A percentile compares a stretch with the other conserved stretches of the same genome.
Conservation (phyloP, 2,113 vertebrate species). For the Oryzias celebensis region DNA sequence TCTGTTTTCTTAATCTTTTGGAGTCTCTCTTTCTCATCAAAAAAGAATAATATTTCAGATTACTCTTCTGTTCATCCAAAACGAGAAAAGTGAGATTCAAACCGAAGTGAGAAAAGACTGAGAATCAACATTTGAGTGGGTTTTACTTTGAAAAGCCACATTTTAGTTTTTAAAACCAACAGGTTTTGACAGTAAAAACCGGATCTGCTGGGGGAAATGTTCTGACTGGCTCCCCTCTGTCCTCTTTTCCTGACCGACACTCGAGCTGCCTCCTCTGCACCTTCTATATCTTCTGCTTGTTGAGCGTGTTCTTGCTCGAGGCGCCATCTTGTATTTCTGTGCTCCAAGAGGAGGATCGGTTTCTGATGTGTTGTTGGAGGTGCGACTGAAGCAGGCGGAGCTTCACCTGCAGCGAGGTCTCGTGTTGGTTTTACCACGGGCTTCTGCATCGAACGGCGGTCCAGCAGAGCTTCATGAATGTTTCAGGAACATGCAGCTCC, state of each 20-base stretch:
- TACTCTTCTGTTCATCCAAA: no score
- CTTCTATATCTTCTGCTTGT: slow-evolving; percentile 51
- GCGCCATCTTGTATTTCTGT: slow-evolving; percentile 24
- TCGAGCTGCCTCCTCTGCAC: slow-evolving; percentile 29
- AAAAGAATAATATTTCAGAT: no score
- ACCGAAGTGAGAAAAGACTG: no score
- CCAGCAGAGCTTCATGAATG: slow-evolving; percentile 1
- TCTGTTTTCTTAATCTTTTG: no score
- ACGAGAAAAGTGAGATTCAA: no score
- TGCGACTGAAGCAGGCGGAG: neutral
- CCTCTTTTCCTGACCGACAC: slow-evolving; percentile 28
- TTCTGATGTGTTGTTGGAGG: slow-evolving; percentile 9
- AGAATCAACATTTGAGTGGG: no score
- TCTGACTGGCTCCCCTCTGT: neutral
- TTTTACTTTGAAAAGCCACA: no score
- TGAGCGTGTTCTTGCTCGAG: slow-evolving; percentile 47
- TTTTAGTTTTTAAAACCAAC: no score
- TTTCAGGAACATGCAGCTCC: neutral
- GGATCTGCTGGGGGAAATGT: neutral
- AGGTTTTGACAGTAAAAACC: neutral
- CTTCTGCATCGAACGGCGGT: neutral
- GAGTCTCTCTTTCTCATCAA: no score
- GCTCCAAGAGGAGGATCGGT: slow-evolving; percentile 2
- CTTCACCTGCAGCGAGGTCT: slow-evolving; percentile 11
- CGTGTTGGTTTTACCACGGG: slow-evolving; percentile 20